Evolutionary conservation across 2,888 invertebrate species (phyloP).

Genomic region (Blera fallax): DNA sequence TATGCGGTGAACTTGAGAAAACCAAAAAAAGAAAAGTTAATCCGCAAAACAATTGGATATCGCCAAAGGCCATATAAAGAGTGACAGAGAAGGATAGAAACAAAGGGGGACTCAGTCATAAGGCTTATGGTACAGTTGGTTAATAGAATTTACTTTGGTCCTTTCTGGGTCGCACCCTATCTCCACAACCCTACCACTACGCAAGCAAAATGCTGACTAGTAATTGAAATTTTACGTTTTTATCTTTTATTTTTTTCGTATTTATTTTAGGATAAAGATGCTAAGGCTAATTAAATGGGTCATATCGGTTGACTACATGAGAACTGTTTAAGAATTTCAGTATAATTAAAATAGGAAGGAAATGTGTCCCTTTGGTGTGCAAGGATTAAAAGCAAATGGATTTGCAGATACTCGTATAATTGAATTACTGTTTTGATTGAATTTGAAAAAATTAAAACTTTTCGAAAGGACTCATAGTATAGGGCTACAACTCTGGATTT

Average conservation of each 20-base stretch:
- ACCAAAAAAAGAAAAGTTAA: slow-evolving; percentile 12
- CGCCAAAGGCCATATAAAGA: slow-evolving; percentile 1
- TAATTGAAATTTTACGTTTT: slow-evolving; percentile 44
- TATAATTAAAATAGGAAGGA: slow-evolving; percentile 3
- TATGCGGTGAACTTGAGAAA: slow-evolving; percentile 17
- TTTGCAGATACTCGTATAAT: slow-evolving; percentile 6
- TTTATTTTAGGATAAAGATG: slow-evolving; percentile 40
- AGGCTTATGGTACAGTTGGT: slow-evolving; percentile 22
- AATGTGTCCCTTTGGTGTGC: not conserved
- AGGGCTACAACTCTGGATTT: not conserved
- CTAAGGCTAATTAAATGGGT: slow-evolving; percentile 49
- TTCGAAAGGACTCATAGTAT: not conserved
- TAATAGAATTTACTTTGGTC: slow-evolving; percentile 32
- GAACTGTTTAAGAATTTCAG: not conserved
- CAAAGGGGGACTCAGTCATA: not conserved
- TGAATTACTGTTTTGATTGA: slow-evolving; percentile 36
- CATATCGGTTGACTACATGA: slow-evolving; percentile 38
- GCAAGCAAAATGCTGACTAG: slow-evolving; percentile 32
- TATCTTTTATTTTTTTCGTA: slow-evolving; percentile 15
- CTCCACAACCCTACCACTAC: not conserved
- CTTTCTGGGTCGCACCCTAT: not conserved
- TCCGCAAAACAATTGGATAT: slow-evolving; percentile 38
- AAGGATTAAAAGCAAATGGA: not conserved
- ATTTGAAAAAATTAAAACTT: slow-evolving; percentile 13
- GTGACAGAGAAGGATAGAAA: not conserved